A percentile compares a stretch with the other conserved stretches of the same genome.
Evolutionary conservation across 37 sponge, comb jelly and placozoan genomes (phyloP).

Genomic region (Bolinopsis microptera): DNA sequence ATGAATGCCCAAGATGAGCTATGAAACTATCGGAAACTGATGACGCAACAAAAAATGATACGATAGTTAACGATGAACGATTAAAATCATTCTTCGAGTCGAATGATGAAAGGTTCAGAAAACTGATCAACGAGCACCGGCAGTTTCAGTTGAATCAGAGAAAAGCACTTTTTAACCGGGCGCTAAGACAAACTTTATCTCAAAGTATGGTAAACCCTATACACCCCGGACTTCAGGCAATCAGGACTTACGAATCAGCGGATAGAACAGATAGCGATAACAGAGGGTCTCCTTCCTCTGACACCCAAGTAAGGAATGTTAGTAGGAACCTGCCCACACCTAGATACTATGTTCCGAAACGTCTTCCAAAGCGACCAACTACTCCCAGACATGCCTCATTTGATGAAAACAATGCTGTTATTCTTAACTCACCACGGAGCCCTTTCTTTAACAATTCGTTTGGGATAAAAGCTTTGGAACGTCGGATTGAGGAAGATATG

Average conservation of each 20-base stretch:
- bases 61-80: not conserved
- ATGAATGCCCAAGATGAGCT: not conserved
- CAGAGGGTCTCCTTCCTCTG: not conserved
- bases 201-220: not conserved
- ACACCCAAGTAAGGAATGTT: not conserved
- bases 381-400: not conserved
- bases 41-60: not conserved
- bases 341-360: not conserved
- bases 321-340: not conserved
- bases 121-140: constrained; percentile 26
- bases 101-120: constrained; percentile 3
- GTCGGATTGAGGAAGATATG: constrained; percentile 11
- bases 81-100: not conserved
- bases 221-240: not conserved
- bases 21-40: not conserved
- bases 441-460: not conserved
- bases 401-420: not conserved
- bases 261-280: not conserved
- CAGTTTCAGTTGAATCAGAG: constrained; percentile 25
- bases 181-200: not conserved
- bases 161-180: not conserved
- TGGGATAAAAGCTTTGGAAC: not conserved
- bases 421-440: not conserved
- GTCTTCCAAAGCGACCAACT: not conserved
- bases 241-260: not conserved